Evolutionary conservation across 2,888 invertebrate genomes (phyloP).

Genomic region (Drosophila tripunctata): DNA sequence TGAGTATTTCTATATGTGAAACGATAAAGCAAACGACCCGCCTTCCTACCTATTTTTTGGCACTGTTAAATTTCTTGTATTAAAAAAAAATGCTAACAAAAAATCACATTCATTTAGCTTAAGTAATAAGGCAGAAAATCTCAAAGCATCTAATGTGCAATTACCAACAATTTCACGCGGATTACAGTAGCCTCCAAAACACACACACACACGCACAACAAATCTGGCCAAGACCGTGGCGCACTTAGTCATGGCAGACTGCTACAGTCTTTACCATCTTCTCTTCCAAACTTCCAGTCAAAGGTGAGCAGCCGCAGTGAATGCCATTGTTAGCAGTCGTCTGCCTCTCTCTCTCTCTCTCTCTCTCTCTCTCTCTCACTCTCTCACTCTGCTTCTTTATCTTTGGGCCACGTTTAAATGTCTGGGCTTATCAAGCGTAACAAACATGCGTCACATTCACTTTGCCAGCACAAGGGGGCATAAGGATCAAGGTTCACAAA

Average conservation of each 20-base stretch:
- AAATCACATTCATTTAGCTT: not conserved
- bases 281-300: slow-evolving; percentile 26
- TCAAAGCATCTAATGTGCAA: not conserved
- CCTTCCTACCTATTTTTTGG: not conserved
- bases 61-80: slow-evolving; percentile 24
- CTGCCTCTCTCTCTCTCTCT: not conserved
- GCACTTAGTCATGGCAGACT: slow-evolving; percentile 70
- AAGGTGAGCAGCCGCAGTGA: slow-evolving; percentile 40
- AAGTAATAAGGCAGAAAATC: not conserved
- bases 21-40: too few relatives aligned
- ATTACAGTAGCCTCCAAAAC: slow-evolving; percentile 31
- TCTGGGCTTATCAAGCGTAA: slow-evolving; percentile 67
- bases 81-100: not conserved
- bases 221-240: slow-evolving; percentile 29
- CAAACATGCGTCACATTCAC: slow-evolving; percentile 75
- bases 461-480: slow-evolving; percentile 31
- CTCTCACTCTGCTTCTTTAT: not conserved
- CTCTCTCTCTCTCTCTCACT: not conserved
- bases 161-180: slow-evolving; percentile 55
- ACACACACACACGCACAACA: not conserved
- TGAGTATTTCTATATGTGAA: slow-evolving; percentile 68
- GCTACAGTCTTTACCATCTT: slow-evolving; percentile 11
- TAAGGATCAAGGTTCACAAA: slow-evolving; percentile 74
- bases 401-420: slow-evolving; percentile 12
- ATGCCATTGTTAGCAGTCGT: slow-evolving; percentile 29